Evolutionary conservation across 92 coral and sea anemone genomes (phyloP).

Genomic region (Parazoanthus atlanticus): DNA sequence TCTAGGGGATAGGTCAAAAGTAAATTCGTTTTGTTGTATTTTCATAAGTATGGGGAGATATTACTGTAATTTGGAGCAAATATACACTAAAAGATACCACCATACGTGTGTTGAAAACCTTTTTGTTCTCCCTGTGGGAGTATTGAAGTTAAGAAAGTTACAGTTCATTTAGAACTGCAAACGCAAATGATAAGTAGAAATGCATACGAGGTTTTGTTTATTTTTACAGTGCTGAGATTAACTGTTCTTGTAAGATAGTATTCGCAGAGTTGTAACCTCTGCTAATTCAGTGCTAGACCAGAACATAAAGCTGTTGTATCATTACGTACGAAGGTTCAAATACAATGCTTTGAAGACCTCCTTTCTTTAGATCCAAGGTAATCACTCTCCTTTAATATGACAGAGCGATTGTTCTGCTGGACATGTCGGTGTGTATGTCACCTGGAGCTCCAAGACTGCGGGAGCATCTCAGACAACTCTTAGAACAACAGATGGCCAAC

Average conservation of each 20-base stretch:
- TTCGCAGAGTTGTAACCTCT: too few relatives aligned
- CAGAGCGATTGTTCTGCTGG: conserved; percentile 90
- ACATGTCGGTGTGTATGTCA: conserved; percentile 94
- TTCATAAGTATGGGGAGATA: neutral
- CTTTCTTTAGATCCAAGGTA: neutral
- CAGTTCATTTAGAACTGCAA: neutral
- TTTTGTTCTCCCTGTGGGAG: neutral
- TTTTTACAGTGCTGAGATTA: too few relatives aligned
- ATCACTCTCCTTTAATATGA: neutral
- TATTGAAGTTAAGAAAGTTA: neutral
- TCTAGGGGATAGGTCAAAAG: neutral
- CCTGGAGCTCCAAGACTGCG: conserved; percentile 77
- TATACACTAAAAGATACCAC: neutral
- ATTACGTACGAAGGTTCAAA: too few relatives aligned
- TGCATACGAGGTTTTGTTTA: neutral
- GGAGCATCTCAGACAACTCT: conserved; percentile 77
- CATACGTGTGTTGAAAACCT: neutral
- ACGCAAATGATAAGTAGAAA: too few relatives aligned
- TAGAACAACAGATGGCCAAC: conserved; percentile 99
- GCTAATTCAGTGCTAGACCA: too few relatives aligned
- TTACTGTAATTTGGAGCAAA: neutral
- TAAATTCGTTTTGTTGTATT: neutral
- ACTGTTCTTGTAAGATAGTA: too few relatives aligned
- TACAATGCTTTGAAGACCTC: neutral
- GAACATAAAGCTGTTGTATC: too few relatives aligned